Conservation (phyloP, 2,888 invertebrate genomes). For the Yponomeuta plumbellus region DNA sequence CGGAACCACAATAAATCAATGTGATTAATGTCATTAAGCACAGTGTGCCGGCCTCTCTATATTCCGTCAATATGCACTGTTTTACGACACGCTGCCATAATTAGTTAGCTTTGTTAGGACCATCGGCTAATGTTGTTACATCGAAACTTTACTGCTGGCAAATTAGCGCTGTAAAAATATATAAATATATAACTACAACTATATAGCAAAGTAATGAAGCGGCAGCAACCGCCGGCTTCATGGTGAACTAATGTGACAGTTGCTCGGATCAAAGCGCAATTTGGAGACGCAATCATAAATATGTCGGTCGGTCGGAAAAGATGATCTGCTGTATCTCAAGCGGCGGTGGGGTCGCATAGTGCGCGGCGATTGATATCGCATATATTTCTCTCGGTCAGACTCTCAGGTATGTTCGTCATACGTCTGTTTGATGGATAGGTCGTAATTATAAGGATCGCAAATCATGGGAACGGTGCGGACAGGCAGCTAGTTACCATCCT, state of each 20-base stretch:
- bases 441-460: constrained; percentile 72
- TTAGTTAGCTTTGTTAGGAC: constrained; percentile 75
- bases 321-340: constrained; percentile 69
- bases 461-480: constrained; percentile 70
- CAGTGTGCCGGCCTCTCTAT: constrained; percentile 75
- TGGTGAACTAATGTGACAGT: constrained; percentile 35
- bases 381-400: constrained; percentile 47
- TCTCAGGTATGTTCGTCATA: constrained; percentile 55
- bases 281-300: constrained; percentile 64
- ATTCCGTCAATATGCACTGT: constrained; percentile 77
- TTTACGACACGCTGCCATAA: constrained; percentile 75
- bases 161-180: constrained; percentile 52
- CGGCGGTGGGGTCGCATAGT: constrained; percentile 27
- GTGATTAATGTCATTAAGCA: constrained; percentile 78
- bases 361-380: constrained; percentile 49
- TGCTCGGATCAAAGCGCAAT: constrained; percentile 62
- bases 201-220: neutral
- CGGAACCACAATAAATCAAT: constrained; percentile 78
- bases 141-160: constrained; percentile 37
- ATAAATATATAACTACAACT: constrained; percentile 29
- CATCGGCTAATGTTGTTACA: constrained; percentile 38
- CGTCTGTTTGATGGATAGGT: constrained; percentile 66
- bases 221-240: neutral
- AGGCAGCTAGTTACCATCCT: constrained; percentile 64
- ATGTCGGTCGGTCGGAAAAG: constrained; percentile 63